These are phyloP conservation scores for Wasmannia auropunctata DNA, from an alignment of 1,140 invertebrate genomes.

Conservation along the genomic window DNA sequence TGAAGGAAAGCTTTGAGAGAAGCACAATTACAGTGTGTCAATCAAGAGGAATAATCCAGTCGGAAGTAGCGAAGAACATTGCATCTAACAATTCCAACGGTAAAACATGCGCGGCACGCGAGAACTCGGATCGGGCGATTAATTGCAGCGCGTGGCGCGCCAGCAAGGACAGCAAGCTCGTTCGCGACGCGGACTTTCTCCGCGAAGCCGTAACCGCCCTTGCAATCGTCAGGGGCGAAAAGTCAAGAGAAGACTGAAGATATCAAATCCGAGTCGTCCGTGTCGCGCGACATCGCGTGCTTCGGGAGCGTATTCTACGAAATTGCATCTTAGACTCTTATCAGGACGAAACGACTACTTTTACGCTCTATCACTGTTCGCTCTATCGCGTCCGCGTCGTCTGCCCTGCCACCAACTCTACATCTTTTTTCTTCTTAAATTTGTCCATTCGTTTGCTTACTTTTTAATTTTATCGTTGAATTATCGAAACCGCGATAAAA, in stretches of 20 bases:
- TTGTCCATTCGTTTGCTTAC: neutral
- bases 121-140: neutral
- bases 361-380: neutral
- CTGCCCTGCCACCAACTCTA: too few species aligned
- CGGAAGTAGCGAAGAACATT: too few species aligned
- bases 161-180: too few species aligned
- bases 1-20: neutral
- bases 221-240: neutral
- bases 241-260: constrained; percentile 53
- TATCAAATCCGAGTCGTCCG: constrained; percentile 16
- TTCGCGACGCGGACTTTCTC: neutral
- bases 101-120: neutral
- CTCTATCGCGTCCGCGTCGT: too few species aligned
- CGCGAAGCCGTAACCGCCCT: neutral
- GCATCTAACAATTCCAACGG: too few species aligned
- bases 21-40: neutral
- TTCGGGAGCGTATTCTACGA: constrained; percentile 72
- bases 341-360: constrained; percentile 28
- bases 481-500: neutral
- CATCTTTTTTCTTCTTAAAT: too few species aligned
- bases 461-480: neutral
- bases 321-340: constrained; percentile 57
- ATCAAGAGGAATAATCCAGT: neutral
- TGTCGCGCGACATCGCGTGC: constrained; percentile 81
- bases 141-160: neutral